Evolutionary conservation across 2,113 vertebrate genomes (phyloP).

Genomic region (Hippocampus comes): DNA sequence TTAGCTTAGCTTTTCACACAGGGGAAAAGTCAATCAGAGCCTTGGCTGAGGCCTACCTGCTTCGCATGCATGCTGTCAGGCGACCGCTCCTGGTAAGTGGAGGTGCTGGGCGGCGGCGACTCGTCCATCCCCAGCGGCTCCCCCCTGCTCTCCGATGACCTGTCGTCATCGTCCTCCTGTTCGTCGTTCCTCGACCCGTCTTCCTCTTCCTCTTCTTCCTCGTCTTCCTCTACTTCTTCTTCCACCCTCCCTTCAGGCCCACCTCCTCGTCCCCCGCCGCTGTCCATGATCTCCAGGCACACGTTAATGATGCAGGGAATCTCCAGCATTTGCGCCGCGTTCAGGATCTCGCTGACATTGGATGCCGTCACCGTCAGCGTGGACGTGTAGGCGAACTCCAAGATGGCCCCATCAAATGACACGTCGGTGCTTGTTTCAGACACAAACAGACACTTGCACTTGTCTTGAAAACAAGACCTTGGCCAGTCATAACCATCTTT

Average conservation of each 20-base stretch:
- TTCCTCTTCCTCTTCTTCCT: slow-evolving; percentile 77
- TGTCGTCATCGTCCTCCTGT: slow-evolving; percentile 80
- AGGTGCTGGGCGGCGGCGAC: slow-evolving; percentile 73
- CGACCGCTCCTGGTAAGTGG: slow-evolving; percentile 65
- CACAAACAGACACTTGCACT: no score
- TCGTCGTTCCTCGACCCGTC: slow-evolving; percentile 60
- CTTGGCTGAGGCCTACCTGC: slow-evolving; percentile 41
- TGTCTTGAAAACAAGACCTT: no score
- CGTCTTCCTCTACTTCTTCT: slow-evolving; percentile 69
- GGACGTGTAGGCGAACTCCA: slow-evolving; percentile 98
- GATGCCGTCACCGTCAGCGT: slow-evolving; percentile 92
- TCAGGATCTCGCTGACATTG: slow-evolving; percentile 93
- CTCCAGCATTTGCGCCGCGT: slow-evolving; percentile 90
- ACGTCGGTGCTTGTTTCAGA: no score
- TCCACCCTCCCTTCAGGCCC: slow-evolving; percentile 71
- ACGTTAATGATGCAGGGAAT: slow-evolving; percentile 94
- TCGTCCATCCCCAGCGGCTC: slow-evolving; percentile 39
- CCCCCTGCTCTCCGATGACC: slow-evolving; percentile 68
- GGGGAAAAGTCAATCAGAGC: not conserved
- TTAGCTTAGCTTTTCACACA: not conserved
- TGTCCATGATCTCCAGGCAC: slow-evolving; percentile 96
- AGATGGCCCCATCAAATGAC: no score
- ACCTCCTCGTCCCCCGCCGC: slow-evolving; percentile 68
- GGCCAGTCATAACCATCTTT: not conserved
- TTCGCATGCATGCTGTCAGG: slow-evolving; percentile 52